Conservation (phyloP, 2,888 invertebrate species). For the Ophion obscuratus region DNA sequence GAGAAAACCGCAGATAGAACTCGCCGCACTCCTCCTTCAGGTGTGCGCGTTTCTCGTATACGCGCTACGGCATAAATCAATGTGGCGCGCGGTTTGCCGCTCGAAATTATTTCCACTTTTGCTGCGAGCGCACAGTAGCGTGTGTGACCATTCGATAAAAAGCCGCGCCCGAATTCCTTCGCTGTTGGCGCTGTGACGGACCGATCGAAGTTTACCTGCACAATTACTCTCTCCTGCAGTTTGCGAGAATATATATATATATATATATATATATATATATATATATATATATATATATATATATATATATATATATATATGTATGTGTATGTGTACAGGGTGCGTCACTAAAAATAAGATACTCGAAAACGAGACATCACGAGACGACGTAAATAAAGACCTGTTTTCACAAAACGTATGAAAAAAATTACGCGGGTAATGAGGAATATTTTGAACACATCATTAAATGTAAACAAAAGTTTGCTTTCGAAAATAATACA, state of each 20-base stretch:
- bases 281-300: no score
- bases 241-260: neutral
- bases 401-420: no score
- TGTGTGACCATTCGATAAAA: conserved; percentile 9
- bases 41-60: neutral
- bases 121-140: conserved; percentile 5
- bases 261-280: neutral
- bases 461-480: no score
- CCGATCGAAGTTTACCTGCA: conserved; percentile 37
- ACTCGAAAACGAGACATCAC: no score
- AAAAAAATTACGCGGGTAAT: no score
- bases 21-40: neutral
- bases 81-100: neutral
- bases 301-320: no score
- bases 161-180: conserved; percentile 58
- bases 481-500: no score
- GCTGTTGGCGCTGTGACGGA: conserved; percentile 38
- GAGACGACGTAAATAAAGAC: no score
- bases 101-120: conserved; percentile 22
- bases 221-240: conserved; percentile 34
- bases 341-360: no score
- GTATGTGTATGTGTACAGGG: no score
- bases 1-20: neutral
- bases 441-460: no score
- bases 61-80: neutral